phyloP scores from a whole-genome alignment of 2,797 vertebrate genomes.

The Vireo griseus region DNA sequence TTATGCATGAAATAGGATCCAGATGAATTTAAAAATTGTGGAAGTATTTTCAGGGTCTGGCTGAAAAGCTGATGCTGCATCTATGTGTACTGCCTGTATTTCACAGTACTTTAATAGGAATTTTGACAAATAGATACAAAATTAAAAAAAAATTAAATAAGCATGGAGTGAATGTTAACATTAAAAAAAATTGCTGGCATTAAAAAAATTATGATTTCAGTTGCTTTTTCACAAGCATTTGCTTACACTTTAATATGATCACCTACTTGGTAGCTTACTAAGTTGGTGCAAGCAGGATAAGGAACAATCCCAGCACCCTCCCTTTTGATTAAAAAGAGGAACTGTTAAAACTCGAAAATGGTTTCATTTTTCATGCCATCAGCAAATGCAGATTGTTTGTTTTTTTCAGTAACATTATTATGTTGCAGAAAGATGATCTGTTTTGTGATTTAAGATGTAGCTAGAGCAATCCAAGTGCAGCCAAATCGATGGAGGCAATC shows the following conservation, averaged over 20 bases:
- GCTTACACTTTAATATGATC: neutral
- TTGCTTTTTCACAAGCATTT: neutral
- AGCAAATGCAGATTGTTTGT: neutral
- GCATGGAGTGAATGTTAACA: neutral
- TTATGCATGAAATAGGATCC: neutral
- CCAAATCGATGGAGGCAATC: neutral
- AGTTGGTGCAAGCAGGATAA: neutral
- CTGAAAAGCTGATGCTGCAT: constrained; percentile 2
- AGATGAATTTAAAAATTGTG: constrained; percentile 29
- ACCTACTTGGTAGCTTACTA: neutral
- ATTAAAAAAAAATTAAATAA: neutral
- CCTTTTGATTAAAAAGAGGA: neutral
- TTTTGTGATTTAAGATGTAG: constrained; percentile 19
- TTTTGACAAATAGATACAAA: neutral
- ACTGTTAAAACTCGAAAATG: neutral
- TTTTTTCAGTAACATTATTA: constrained; percentile 2
- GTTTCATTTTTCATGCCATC: neutral
- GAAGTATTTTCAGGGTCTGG: neutral
- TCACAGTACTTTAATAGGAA: neutral
- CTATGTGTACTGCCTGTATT: neutral
- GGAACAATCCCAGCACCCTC: neutral
- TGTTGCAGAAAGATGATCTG: neutral
- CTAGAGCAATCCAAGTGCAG: constrained; percentile 1
- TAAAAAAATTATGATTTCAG: neutral
- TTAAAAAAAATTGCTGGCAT: neutral